Base-by-base conservation (phyloP, 2,797 vertebrate genomes). In the Silurus lanzhouensis region DNA sequence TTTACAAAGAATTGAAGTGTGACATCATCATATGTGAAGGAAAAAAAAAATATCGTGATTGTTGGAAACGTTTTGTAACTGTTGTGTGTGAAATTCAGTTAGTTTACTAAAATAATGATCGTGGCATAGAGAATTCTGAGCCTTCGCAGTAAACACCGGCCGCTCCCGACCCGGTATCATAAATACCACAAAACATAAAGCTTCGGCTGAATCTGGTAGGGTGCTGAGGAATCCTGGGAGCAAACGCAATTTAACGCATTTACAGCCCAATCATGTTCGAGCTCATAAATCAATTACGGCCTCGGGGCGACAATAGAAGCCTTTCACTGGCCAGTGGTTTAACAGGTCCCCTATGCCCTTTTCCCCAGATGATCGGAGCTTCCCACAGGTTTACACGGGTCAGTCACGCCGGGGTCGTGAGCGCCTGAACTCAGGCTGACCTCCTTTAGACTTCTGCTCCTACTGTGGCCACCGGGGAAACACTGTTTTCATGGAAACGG, bases 271-370 rank as follows among this genome's bases (percentile, higher is more conserved):
- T 96, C 96, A 93, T 92, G 92, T 93, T 89, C 88, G 81, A 93
- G 82, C 48, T 96, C 96, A 96, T 97, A 97, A 97, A 97, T 96
- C 96, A 96, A 93, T 93, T 94, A 94, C 94, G 94, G 70, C 87
- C 90, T 90, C 38, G 94, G 92, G 88, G 89, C 92, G 95, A 97
- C 96, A 98, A 97, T 96, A 94, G 89, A 22, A 85, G 86, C 92
- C 93, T 95, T 97, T 98, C 94, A 95, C 92, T 92, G 83, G 82
- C 86, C 22, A 79, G 91, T 64, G 22, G 90, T 94, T 95, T 90
- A 95, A 92, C 90, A 91, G 94, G 93, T 94, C 91, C 93, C 94
- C 91, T 89, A 86, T 68, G 95, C 94, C 94, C 95, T 92, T 93
- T 93, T 86, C 92, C 90, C 94, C 93, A 93, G 92, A 90, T 92